Evolutionary conservation across 2,888 invertebrate species (phyloP), one percentile per base, ranked within the genome.

Genomic region (Pseudanteris insignis): DNA sequence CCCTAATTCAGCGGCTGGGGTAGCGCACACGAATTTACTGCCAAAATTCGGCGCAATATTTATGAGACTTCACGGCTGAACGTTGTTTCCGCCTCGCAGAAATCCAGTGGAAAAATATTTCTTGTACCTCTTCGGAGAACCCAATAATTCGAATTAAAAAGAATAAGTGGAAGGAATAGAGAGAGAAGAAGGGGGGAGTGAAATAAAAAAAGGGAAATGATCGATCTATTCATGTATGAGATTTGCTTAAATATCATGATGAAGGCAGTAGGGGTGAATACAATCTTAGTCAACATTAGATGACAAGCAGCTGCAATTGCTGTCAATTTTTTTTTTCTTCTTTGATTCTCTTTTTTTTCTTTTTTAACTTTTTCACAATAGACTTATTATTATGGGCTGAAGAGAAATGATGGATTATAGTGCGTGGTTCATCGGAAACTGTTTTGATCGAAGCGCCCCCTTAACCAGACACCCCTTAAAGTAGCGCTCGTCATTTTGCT

Each of bases 251-350:
- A n/a, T n/a, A n/a, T n/a, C n/a, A n/a, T n/a, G n/a, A n/a, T n/a
- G n/a, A n/a, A n/a, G n/a, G n/a, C n/a, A n/a, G n/a, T n/a, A n/a
- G n/a, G n/a, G n/a, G n/a, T n/a, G n/a, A n/a, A n/a, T n/a, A n/a
- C n/a, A n/a, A n/a, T n/a, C n/a, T n/a, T n/a, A n/a, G n/a, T n/a
- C n/a, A n/a, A n/a, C n/a, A n/a, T n/a, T n/a, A n/a, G n/a, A n/a
- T 30, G 15, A 33, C 14, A 24, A 25, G 47, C 60, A 54, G 54
- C 55, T 61, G 60, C 54, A 54, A 26, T 50, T 37, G 54, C 53
- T 12, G 48, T 47, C 37, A 26, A 40, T 54, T 54, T 54, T 36
- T 33, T 18, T 18, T 18, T 6, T 18, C 18, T 18, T 18, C n/a
- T n/a, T n/a, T n/a, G n/a, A n/a, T n/a, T 18, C 18, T 3, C 6